A percentile compares a stretch with the other conserved stretches of the same genome.
phyloP scores from a whole-genome alignment of 2,888 invertebrate genomes.

The Plebejus anna region DNA sequence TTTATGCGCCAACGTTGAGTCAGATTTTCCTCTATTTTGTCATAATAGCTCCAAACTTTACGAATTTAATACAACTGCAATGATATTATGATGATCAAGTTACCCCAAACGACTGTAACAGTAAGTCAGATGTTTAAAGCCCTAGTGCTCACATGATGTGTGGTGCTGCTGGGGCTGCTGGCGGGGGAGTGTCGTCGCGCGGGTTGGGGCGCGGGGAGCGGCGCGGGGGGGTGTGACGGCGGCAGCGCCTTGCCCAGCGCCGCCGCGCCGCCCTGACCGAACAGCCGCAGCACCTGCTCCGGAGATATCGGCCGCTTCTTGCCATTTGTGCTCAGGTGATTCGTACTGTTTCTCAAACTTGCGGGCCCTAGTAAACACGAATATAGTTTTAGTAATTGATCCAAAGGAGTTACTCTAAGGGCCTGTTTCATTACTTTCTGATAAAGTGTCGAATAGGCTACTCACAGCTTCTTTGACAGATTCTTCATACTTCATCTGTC shows the following conservation, averaged over 20 bases:
- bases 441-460: no score
- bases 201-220: slow-evolving; percentile 64
- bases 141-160: slow-evolving; percentile 82
- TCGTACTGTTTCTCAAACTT: slow-evolving; percentile 68
- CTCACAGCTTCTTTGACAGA: no score
- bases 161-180: slow-evolving; percentile 89
- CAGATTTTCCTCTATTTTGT: neutral
- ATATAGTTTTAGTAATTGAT: neutral
- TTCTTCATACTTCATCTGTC: no score
- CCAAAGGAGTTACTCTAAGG: neutral
- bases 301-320: slow-evolving; percentile 91
- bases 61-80: neutral
- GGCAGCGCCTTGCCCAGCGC: slow-evolving; percentile 72
- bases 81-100: neutral
- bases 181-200: slow-evolving; percentile 82
- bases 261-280: slow-evolving; percentile 77
- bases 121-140: neutral
- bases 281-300: slow-evolving; percentile 87
- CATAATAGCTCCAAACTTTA: neutral
- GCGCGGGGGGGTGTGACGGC: slow-evolving; percentile 70
- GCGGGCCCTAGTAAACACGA: slow-evolving; percentile 52
- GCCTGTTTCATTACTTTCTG: no score
- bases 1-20: neutral
- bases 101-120: neutral
- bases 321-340: slow-evolving; percentile 80